Conservation (phyloP, 2,797 vertebrate species). For the Sebastolobus altivelis region DNA sequence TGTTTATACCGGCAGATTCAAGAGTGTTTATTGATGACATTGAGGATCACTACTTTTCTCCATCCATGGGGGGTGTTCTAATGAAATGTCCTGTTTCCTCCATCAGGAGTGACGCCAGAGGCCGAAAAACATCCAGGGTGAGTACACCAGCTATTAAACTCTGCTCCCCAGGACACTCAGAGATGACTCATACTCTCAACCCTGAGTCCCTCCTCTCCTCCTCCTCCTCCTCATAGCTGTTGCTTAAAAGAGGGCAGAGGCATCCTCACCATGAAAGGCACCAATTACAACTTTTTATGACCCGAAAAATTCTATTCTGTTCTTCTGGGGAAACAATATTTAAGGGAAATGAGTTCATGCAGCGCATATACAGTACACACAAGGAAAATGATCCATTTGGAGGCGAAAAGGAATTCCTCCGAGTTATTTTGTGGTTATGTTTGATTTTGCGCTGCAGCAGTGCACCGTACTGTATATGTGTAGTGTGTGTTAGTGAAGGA, state of each 20-base stretch:
- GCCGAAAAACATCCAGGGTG: conserved; percentile 44
- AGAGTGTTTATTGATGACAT: conserved; percentile 29
- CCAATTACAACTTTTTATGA: conserved; percentile 46
- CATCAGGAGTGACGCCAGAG: conserved; percentile 37
- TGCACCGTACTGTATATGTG: conserved; percentile 13
- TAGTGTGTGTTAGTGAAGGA: conserved; percentile 20
- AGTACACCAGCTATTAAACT: conserved; percentile 38
- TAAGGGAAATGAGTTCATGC: conserved; percentile 55
- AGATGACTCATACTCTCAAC: conserved; percentile 57
- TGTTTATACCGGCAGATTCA: conserved; percentile 24
- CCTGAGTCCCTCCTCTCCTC: conserved; percentile 4
- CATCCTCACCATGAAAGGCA: conserved; percentile 38
- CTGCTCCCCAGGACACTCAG: conserved; percentile 39
- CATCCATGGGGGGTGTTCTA: conserved; percentile 1
- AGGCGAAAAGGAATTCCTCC: conserved; percentile 52
- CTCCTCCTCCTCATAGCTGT: not conserved
- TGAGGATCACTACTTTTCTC: conserved; percentile 6
- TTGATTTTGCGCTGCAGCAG: conserved; percentile 43
- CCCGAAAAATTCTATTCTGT: conserved; percentile 22
- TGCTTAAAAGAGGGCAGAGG: conserved; percentile 25
- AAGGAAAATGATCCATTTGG: conserved; percentile 57
- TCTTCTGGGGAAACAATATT: conserved; percentile 31
- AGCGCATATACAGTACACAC: conserved; percentile 30
- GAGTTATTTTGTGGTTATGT: conserved; percentile 62
- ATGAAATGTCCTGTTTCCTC: conserved; percentile 50